Evolutionary conservation across 2,888 invertebrate species (phyloP), one percentile per base, ranked within the genome.

Genomic region (Spicauda simplicius): DNA sequence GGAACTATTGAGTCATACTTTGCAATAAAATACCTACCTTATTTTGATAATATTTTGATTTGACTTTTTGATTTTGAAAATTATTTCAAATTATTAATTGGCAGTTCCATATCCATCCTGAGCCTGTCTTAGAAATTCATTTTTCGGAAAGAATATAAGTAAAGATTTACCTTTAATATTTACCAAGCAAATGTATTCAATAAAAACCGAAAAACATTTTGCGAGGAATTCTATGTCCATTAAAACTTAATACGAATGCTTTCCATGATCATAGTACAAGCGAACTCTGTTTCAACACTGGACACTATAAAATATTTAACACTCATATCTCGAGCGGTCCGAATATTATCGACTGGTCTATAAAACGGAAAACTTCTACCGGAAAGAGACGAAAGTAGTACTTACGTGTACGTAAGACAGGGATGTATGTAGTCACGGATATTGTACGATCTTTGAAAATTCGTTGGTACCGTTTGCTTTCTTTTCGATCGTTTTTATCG

Each of bases 401-500:
- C 77, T 80, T 75, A 79, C 73, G 78, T 76, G 79, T 79, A 75
- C 73, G 86, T 77, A 72, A 76, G 86, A 90, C 74, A 81, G 80
- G 84, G 90, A 91, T 76, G 84, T 75, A 77, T 71, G 16, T 48
- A 48, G 48, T 76, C 74, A 76, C 74, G 78, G 83, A 87, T 87
- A 88, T 87, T 90, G 88, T 88, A 83, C 84, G 88, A 88, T 89
- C 90, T 91, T 92, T 89, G 87, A 87, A 88, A 88, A 87, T 89
- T 90, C 88, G 85, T 82, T 82, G 87, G 86, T 85, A 88, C 84
- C 84, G 86, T 88, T 91, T 90, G 90, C 90, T 91, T 91, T 92
- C 90, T 90, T 91, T 86, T 86, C 88, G 87, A 90, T 90, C 90
- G 91, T 84, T 91, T 91, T 93, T 92, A 93, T 93, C 90, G 90